These are phyloP conservation scores for Lytechinus pictus DNA, from an alignment of 35 echinoderm and acorn worm species.

Conservation along the genomic window DNA sequence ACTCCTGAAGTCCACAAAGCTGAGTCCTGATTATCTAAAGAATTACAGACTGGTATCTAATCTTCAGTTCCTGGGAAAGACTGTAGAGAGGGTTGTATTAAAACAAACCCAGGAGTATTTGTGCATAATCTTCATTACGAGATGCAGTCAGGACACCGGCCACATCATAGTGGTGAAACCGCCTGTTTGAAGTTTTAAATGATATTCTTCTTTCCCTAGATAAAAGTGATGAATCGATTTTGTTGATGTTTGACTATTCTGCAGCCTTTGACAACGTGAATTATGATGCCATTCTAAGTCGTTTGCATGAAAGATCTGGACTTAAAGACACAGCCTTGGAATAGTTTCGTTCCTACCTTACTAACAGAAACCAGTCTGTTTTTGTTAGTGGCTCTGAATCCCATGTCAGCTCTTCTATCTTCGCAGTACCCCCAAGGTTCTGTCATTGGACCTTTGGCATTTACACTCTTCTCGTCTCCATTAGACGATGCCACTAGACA, in stretches of 20 bases:
- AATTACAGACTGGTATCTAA: not conserved
- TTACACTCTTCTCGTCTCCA: not conserved
- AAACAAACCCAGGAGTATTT: not conserved
- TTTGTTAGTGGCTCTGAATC: too few species aligned
- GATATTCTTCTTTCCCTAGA: not conserved
- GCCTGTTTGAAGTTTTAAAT: not conserved
- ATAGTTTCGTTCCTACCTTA: not conserved
- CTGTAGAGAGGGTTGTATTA: not conserved
- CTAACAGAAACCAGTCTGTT: too few species aligned
- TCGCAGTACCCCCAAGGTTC: too few species aligned
- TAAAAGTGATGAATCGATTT: not conserved
- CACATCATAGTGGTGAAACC: not conserved
- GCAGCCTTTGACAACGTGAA: slow-evolving; percentile 19
- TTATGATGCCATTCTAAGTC: not conserved
- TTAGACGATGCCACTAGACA: not conserved
- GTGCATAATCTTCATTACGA: not conserved
- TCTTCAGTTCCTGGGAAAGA: not conserved
- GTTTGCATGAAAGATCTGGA: too few species aligned
- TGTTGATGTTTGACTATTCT: not conserved
- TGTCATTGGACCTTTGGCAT: too few species aligned
- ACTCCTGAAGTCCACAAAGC: not conserved
- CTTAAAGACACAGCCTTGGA: too few species aligned
- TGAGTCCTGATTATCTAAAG: not conserved
- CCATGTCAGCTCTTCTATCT: too few species aligned
- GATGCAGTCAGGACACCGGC: not conserved